A percentile compares a stretch with the other conserved stretches of the same genome.
phyloP scores from a whole-genome alignment of 2,888 invertebrate species.

The Tetropium fuscum region DNA sequence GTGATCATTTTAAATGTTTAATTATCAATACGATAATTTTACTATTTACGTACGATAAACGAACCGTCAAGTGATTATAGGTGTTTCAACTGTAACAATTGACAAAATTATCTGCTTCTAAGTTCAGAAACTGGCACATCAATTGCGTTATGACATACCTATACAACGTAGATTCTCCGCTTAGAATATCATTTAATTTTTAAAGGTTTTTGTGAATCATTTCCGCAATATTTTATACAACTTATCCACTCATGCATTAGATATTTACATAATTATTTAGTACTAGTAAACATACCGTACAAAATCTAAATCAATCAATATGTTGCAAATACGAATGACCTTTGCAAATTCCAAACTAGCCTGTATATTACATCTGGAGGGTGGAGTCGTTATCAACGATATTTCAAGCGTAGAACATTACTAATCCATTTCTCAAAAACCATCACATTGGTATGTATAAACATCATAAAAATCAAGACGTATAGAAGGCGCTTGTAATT shows the following conservation, averaged over 20 bases:
- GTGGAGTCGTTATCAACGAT: conserved; percentile 52
- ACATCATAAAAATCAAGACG: conserved; percentile 29
- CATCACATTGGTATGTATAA: conserved; percentile 29
- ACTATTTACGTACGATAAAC: too few species aligned
- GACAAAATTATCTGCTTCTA: too few species aligned
- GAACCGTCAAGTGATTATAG: too few species aligned
- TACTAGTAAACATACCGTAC: conserved; percentile 15
- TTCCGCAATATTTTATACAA: too few species aligned
- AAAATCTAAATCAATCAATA: conserved; percentile 43
- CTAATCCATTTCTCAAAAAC: conserved; percentile 27
- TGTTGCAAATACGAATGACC: conserved; percentile 49
- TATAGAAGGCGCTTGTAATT: conserved; percentile 32
- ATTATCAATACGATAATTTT: too few species aligned
- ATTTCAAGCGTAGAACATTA: conserved; percentile 35
- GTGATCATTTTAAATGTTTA: too few species aligned
- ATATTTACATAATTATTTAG: conserved; percentile 14
- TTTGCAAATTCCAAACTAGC: conserved; percentile 56
- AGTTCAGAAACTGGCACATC: too few species aligned
- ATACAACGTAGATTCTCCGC: too few species aligned
- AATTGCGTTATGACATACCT: too few species aligned
- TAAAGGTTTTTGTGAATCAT: too few species aligned
- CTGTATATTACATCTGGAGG: conserved; percentile 46
- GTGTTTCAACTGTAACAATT: too few species aligned
- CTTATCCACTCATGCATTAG: neutral
- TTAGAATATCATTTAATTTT: too few species aligned